Evolutionary conservation across 2,888 invertebrate species (phyloP).

Genomic region (Zelleria hepariella): DNA sequence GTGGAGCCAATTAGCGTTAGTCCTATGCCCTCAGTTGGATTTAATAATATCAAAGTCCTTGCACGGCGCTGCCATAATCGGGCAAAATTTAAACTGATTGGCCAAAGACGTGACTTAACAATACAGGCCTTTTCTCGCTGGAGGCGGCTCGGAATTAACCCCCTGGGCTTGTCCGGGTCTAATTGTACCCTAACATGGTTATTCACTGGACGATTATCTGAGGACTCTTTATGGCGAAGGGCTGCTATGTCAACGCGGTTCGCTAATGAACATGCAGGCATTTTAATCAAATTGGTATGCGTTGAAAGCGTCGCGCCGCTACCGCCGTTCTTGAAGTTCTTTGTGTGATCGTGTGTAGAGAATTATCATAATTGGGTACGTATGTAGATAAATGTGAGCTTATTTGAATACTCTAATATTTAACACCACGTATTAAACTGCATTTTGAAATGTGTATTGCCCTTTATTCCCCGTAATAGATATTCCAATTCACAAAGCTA

Average conservation of each 20-base stretch:
- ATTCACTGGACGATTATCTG: conserved; percentile 14
- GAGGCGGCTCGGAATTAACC: conserved; percentile 38
- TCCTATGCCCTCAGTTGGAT: conserved; percentile 33
- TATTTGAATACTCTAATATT: not conserved
- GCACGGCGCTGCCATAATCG: conserved; percentile 44
- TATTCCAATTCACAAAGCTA: not conserved
- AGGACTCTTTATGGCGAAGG: conserved; percentile 1
- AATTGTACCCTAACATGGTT: conserved; percentile 58
- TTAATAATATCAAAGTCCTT: conserved; percentile 36
- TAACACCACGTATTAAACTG: not conserved
- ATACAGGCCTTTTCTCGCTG: conserved; percentile 35
- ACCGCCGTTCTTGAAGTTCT: not conserved
- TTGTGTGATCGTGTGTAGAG: not conserved
- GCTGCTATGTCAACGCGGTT: not conserved
- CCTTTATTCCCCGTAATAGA: not conserved
- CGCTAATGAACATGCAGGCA: not conserved
- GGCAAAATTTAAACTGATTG: conserved; percentile 64
- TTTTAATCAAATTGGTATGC: not conserved
- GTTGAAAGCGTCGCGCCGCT: not conserved
- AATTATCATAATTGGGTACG: not conserved
- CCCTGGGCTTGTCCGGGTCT: conserved; percentile 33
- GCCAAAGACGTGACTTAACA: conserved; percentile 50
- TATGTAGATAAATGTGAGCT: not conserved
- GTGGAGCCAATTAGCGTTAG: conserved; percentile 48
- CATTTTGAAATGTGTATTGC: not conserved